phyloP scores from a whole-genome alignment of 2,113 vertebrate species.

The Dicaeum eximium region DNA sequence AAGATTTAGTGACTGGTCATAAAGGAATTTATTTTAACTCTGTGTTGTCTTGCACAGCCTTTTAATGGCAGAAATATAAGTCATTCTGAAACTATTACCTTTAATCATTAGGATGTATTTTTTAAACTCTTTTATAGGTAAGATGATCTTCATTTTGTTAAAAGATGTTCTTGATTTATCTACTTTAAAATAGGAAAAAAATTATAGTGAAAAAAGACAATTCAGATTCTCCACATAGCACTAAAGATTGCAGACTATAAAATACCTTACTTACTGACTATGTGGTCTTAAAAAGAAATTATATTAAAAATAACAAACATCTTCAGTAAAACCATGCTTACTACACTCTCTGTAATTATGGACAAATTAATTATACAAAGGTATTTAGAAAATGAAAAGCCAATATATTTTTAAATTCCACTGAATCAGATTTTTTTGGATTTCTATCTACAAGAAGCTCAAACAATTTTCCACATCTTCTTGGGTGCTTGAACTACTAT shows the following conservation, averaged over 20 bases:
- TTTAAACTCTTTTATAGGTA: slow-evolving; percentile 39
- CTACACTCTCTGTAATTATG: neutral
- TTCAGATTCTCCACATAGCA: neutral
- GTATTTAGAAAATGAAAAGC: neutral
- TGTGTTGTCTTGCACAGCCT: slow-evolving; percentile 19
- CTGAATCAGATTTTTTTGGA: neutral
- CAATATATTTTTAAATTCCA: neutral
- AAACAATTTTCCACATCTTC: neutral
- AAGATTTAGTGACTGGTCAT: slow-evolving; percentile 53
- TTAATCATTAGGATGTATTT: slow-evolving; percentile 4
- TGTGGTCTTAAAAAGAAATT: neutral
- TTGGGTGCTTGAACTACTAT: neutral
- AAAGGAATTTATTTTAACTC: slow-evolving; percentile 65
- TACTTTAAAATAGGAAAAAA: neutral
- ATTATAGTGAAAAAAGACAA: neutral
- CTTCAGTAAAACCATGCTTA: neutral
- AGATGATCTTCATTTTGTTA: slow-evolving; percentile 21
- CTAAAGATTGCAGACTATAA: neutral
- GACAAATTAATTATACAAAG: neutral
- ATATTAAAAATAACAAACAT: neutral
- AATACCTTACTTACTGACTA: neutral
- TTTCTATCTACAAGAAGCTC: neutral
- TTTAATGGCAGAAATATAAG: slow-evolving; percentile 52
- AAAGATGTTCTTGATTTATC: slow-evolving; percentile 25
- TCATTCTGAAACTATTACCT: slow-evolving; percentile 22